These are phyloP conservation scores for Bambusicola thoracicus DNA, from an alignment of 2,113 vertebrate species.

Conservation along the genomic window DNA sequence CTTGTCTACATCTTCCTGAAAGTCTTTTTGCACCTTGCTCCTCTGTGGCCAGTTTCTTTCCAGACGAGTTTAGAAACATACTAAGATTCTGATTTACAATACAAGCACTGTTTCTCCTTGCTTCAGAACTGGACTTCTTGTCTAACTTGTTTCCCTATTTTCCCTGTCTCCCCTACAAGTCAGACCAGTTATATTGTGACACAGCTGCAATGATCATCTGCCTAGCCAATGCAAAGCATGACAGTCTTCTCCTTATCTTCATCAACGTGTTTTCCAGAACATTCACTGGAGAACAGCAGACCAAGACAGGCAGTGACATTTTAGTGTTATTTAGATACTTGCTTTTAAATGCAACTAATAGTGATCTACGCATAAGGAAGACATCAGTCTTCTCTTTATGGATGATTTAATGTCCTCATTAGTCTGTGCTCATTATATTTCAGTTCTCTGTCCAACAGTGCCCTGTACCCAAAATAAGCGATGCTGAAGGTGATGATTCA, in stretches of 20 bases:
- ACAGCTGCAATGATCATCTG: neutral
- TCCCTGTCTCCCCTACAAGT: neutral
- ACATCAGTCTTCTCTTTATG: neutral
- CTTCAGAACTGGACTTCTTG: neutral
- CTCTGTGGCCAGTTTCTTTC: neutral
- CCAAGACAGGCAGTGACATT: neutral
- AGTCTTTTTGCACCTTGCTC: neutral
- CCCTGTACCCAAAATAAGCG: neutral
- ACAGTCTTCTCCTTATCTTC: neutral
- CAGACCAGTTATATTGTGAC: neutral
- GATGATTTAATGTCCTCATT: neutral
- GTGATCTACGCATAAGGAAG: neutral
- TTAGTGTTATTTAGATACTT: neutral
- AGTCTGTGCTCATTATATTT: neutral
- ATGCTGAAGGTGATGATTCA: neutral
- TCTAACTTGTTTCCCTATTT: neutral
- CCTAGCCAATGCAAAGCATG: neutral
- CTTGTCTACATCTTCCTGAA: neutral
- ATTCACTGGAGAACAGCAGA: neutral
- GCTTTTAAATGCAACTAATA: neutral
- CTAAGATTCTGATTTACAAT: neutral
- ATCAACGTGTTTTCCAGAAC: rapidly evolving
- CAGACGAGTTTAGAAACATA: neutral
- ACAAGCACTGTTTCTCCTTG: neutral
- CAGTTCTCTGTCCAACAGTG: neutral